Evolutionary conservation across 64 coral and sea anemone species (phyloP).

Genomic region (Exaiptasia diaphana): DNA sequence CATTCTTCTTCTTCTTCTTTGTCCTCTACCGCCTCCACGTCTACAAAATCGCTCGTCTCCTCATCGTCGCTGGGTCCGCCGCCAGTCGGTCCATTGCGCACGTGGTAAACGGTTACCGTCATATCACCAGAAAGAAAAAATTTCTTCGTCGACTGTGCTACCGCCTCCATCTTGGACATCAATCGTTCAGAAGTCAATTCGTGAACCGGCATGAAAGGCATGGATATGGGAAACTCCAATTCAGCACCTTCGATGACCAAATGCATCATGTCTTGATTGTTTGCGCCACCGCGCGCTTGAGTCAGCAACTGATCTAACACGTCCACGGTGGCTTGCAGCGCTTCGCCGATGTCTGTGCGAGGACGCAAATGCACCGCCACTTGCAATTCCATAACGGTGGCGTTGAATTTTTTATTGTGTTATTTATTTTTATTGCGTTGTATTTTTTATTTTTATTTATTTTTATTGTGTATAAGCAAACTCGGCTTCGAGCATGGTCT

Average conservation of each 20-base stretch:
- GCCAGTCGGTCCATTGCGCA: too few species aligned
- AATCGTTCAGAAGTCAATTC: neutral
- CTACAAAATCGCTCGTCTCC: too few species aligned
- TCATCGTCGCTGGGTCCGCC: too few species aligned
- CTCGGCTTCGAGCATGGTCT: too few species aligned
- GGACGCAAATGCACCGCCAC: neutral
- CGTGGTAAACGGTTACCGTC: neutral
- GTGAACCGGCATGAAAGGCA: neutral
- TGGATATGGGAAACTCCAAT: neutral
- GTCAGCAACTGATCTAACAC: neutral
- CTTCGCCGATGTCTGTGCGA: neutral
- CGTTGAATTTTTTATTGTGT: neutral
- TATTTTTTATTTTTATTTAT: too few species aligned
- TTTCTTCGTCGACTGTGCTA: conserved; percentile 2
- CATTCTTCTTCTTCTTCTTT: too few species aligned
- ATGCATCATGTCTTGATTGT: neutral
- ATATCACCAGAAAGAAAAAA: neutral
- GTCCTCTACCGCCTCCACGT: too few species aligned
- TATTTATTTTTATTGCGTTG: too few species aligned
- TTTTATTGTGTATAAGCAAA: too few species aligned
- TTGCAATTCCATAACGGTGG: neutral
- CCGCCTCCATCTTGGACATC: neutral
- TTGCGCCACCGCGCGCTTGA: neutral
- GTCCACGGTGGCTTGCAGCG: neutral
- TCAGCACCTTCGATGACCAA: neutral